A percentile compares a stretch with the other conserved stretches of the same genome.
These are phyloP conservation scores for Ophioninae sp. DNA, from an alignment of 2,888 invertebrate genomes.

Conservation along the genomic window DNA sequence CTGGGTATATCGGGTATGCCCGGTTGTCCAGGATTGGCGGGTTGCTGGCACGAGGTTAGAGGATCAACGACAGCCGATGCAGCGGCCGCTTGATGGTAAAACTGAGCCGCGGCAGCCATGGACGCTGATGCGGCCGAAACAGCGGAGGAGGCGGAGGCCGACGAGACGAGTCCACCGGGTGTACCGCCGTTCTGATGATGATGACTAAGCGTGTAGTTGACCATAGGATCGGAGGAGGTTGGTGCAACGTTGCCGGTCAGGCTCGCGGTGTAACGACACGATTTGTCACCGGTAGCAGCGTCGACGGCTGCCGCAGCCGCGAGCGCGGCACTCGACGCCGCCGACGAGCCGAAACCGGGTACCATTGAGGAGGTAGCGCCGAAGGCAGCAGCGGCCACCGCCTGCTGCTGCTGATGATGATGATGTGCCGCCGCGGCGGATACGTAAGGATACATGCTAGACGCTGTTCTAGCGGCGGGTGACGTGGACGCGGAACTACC, in stretches of 20 bases:
- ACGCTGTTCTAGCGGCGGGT: constrained; percentile 83
- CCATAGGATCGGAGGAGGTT: constrained; percentile 87
- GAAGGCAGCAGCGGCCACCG: constrained; percentile 85
- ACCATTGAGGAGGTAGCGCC: constrained; percentile 86
- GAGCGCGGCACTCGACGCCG: constrained; percentile 82
- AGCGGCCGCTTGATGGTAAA: constrained; percentile 93
- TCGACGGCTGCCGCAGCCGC: constrained; percentile 85
- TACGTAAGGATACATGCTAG: constrained; percentile 96
- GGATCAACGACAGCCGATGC: constrained; percentile 91
- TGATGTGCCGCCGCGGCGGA: constrained; percentile 86
- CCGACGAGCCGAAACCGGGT: constrained; percentile 83
- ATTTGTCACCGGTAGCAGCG: constrained; percentile 88
- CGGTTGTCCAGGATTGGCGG: constrained; percentile 88
- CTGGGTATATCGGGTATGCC: constrained; percentile 93
- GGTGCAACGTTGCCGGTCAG: constrained; percentile 84
- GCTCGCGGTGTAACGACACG: constrained; percentile 90
- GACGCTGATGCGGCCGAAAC: constrained; percentile 86
- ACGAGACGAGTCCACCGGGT: constrained; percentile 78
- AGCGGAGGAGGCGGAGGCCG: constrained; percentile 85
- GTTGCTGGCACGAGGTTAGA: constrained; percentile 90
- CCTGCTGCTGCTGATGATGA: constrained; percentile 88
- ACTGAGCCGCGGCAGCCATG: constrained; percentile 90
- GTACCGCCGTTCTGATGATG: constrained; percentile 86
- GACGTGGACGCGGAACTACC: constrained; percentile 86
- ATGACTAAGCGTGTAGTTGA: constrained; percentile 90